phyloP scores from a whole-genome alignment of 2,113 vertebrate genomes.

The Ia io region DNA sequence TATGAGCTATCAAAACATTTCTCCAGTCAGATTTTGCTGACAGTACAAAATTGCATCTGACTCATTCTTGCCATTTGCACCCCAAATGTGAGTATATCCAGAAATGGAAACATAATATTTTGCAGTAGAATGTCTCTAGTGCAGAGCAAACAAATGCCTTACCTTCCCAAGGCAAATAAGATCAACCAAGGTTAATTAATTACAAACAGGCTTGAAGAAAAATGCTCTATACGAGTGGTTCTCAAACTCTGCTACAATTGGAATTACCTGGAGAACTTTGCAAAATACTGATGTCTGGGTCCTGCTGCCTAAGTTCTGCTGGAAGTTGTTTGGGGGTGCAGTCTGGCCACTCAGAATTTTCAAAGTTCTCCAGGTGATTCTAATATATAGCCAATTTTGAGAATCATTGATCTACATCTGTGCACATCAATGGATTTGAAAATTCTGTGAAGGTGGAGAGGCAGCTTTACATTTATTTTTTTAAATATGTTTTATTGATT shows the following conservation, averaged over 20 bases:
- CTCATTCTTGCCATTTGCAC: neutral
- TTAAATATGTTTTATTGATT: no score
- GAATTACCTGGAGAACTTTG: neutral
- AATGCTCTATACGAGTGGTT: neutral
- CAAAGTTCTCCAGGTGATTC: neutral
- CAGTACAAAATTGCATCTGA: slow-evolving; percentile 3
- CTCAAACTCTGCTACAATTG: neutral
- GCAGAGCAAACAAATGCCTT: neutral
- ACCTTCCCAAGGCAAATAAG: neutral
- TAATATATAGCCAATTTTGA: neutral
- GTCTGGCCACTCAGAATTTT: neutral
- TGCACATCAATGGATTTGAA: neutral
- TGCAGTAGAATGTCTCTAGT: neutral
- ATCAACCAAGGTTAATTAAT: neutral
- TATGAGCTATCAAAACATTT: slow-evolving; percentile 47
- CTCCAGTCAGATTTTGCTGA: neutral
- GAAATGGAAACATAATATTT: slow-evolving; percentile 2
- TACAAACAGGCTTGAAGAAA: neutral
- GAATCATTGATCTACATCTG: neutral
- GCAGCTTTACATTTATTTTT: neutral
- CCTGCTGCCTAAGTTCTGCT: neutral
- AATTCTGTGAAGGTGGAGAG: neutral
- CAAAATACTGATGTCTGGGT: neutral
- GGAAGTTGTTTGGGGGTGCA: neutral
- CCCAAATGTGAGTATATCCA: neutral